Base-by-base conservation (phyloP, 2,888 invertebrate genomes). In the Dolomedes plantarius region DNA sequence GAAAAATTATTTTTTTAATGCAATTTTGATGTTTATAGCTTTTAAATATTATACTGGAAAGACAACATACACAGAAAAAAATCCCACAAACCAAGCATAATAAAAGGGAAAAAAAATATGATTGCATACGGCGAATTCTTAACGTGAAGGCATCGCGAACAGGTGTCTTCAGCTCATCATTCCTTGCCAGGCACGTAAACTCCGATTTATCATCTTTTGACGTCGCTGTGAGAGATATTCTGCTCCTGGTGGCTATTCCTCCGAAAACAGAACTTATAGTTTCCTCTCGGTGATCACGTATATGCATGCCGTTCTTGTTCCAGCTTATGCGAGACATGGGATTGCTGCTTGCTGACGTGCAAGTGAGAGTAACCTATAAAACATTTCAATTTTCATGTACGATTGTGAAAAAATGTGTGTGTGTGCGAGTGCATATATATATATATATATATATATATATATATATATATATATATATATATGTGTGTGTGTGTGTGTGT, bases 101-200 rank as follows among this genome's bases (percentile, higher is more conserved):
- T n/a, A n/a, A n/a, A n/a, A n/a, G n/a, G n/a, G n/a, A n/a, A n/a
- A n/a, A n/a, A n/a, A n/a, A n/a, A n/a, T n/a, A n/a, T n/a, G n/a
- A n/a, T n/a, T n/a, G n/a, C n/a, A n/a, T n/a, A 86, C 86, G 80
- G 46, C 76, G 62, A 16, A 86, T 56, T 98, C 98, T 98, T 76
- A 96, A 93, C 0, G 95, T 95, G 89, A 96, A 93, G 0, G 96
- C 95, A 91, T 97, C 96, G 90, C 96, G 96, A 19, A 96, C 95
- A 89, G 96, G 95, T 87, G 96, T 93, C 90, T 96, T 95, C 89
- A 98, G 91, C 0, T 94, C 95, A 82, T 95, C 94, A 91, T 98
- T 98, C 90, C 94, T 95, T 0, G 98, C 98, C 90, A 97, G 95
- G 91, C 98, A 98, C 28, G 96, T 96, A 92, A 97, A 98, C 32